These are phyloP conservation scores for Cyaniris semiargus DNA, from an alignment of 2,888 invertebrate species.

Conservation along the genomic window DNA sequence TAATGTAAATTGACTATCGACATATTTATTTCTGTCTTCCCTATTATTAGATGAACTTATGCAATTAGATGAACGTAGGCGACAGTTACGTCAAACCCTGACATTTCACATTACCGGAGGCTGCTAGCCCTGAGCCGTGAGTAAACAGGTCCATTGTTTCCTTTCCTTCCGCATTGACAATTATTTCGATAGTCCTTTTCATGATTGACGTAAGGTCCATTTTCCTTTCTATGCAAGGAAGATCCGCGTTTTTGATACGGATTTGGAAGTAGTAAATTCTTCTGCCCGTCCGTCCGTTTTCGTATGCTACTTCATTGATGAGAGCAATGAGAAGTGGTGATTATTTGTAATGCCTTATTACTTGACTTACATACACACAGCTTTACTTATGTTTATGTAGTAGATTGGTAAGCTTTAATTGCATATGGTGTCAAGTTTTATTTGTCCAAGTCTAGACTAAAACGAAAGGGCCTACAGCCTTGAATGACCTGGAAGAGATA, in stretches of 20 bases:
- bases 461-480: background rate
- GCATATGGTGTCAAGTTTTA: background rate
- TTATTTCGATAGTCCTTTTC: conserved; percentile 27
- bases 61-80: conserved; percentile 17
- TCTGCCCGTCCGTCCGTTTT: background rate
- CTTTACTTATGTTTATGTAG: background rate
- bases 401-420: background rate
- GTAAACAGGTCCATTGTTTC: conserved; percentile 56
- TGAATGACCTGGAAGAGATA: conserved; percentile 6
- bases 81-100: conserved; percentile 51
- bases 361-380: too few relatives aligned
- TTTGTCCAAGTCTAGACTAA: conserved; percentile 4
- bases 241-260: background rate
- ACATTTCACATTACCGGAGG: conserved; percentile 62
- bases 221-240: background rate
- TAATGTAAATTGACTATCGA: background rate
- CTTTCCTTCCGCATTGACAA: conserved; percentile 41
- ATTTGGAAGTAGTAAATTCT: background rate
- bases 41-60: background rate
- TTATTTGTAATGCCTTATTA: too few relatives aligned
- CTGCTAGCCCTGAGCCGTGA: conserved; percentile 69
- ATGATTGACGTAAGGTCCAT: background rate
- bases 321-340: background rate
- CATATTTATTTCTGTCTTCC: conserved; percentile 21
- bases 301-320: background rate